Conservation (phyloP, 2,113 vertebrate genomes). For the Myiopsitta monachus region DNA sequence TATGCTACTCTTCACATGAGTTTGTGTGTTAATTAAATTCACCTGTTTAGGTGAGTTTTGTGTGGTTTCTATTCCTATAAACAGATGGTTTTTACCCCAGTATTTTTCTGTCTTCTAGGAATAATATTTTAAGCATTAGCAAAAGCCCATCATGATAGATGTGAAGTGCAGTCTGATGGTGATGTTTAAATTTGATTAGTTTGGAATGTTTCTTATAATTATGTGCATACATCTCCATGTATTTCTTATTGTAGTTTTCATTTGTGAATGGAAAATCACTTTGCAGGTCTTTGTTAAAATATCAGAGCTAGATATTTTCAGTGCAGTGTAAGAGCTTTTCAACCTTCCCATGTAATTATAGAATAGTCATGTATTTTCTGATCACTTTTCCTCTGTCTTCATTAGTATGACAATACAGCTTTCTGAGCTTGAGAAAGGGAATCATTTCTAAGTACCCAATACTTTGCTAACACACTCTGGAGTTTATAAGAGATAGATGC, state of each 20-base stretch:
- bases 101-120: neutral
- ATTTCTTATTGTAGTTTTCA: neutral
- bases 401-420: neutral
- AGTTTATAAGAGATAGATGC: neutral
- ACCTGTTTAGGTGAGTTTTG: neutral
- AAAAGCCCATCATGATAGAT: fast-evolving
- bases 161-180: neutral
- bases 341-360: fast-evolving
- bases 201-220: neutral
- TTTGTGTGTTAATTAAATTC: neutral
- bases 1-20: neutral
- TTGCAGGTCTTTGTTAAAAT: neutral
- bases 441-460: neutral
- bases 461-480: neutral
- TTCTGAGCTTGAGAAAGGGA: neutral
- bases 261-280: neutral
- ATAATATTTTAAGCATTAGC: neutral
- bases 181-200: neutral
- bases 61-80: neutral
- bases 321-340: neutral
- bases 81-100: neutral
- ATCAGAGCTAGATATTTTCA: neutral
- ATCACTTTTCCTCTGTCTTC: neutral
- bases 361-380: neutral
- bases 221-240: fast-evolving